phyloP scores from a whole-genome alignment of 2,888 invertebrate species.

The Scelioninae gen. 1 region DNA sequence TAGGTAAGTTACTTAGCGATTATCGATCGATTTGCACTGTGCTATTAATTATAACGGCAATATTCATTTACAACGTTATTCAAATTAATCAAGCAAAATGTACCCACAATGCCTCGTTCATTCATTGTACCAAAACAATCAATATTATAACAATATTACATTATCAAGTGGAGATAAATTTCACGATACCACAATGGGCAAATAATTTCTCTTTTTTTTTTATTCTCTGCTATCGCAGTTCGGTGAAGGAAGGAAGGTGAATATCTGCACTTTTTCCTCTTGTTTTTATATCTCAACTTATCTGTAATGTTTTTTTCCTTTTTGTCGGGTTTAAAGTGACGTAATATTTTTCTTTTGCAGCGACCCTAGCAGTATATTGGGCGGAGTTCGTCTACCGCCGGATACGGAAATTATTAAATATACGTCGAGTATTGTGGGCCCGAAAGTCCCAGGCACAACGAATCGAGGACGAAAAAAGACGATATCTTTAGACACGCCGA shows the following conservation, averaged over 20 bases:
- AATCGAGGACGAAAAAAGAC: constrained; percentile 95
- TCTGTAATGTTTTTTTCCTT: too few species aligned
- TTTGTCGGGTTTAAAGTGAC: too few species aligned
- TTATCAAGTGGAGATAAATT: too few species aligned
- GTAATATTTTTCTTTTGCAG: constrained; percentile 83
- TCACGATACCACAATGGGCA: too few species aligned
- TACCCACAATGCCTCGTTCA: background rate
- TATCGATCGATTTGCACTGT: constrained; percentile 15
- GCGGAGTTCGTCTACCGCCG: constrained; percentile 92
- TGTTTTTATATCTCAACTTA: constrained; percentile 5
- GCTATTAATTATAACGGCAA: background rate
- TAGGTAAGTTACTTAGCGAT: constrained; percentile 76
- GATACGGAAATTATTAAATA: constrained; percentile 96
- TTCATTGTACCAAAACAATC: background rate
- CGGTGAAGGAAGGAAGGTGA: constrained; percentile 83
- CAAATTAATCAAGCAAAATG: background rate
- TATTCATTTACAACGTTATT: background rate
- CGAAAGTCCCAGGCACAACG: constrained; percentile 93
- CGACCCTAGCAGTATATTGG: constrained; percentile 92
- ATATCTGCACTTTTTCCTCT: constrained; percentile 49
- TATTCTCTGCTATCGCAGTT: constrained; percentile 76
- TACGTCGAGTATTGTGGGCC: constrained; percentile 93
- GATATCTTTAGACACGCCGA: constrained; percentile 92
- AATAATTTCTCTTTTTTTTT: too few species aligned
- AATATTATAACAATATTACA: constrained; percentile 1